Evolutionary conservation across 1,140 invertebrate genomes (phyloP).

Genomic region (Berghia stephanieae): DNA sequence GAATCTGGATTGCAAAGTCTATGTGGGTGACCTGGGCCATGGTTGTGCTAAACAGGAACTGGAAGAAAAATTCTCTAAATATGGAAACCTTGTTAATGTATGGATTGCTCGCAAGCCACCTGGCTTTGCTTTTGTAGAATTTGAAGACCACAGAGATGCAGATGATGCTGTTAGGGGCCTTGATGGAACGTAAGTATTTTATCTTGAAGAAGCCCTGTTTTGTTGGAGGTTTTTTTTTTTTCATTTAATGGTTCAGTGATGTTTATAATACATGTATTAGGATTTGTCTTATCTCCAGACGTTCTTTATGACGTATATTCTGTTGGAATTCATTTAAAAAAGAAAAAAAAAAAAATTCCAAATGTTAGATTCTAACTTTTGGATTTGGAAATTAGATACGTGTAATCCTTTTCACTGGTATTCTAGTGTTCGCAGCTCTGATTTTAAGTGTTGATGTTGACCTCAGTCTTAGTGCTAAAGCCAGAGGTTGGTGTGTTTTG

Average conservation of each 20-base stretch:
- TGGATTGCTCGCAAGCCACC: slow-evolving; percentile 88
- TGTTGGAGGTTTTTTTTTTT: background rate
- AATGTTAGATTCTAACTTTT: too few species aligned
- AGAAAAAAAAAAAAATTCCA: background rate
- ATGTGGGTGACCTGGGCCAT: slow-evolving; percentile 86
- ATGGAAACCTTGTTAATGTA: slow-evolving; percentile 91
- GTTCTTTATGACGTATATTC: background rate
- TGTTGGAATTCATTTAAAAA: background rate
- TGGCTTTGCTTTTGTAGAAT: slow-evolving; percentile 96
- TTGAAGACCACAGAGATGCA: slow-evolving; percentile 92
- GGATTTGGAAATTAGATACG: too few species aligned
- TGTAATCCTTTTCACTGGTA: too few species aligned
- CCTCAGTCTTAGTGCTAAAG: too few species aligned
- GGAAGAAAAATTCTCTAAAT: slow-evolving; percentile 72
- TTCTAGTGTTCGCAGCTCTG: too few species aligned
- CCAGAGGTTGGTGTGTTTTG: too few species aligned
- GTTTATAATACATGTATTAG: background rate
- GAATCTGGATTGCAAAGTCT: slow-evolving; percentile 89
- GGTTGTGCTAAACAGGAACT: slow-evolving; percentile 59
- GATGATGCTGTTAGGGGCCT: slow-evolving; percentile 92
- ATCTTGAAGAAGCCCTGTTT: background rate
- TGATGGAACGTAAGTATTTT: slow-evolving; percentile 79
- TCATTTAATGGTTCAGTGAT: background rate
- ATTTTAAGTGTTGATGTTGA: too few species aligned
- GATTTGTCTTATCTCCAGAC: background rate